phyloP scores from a whole-genome alignment of 2,888 invertebrate species.

The Thecocarcelia acutangulata region DNA sequence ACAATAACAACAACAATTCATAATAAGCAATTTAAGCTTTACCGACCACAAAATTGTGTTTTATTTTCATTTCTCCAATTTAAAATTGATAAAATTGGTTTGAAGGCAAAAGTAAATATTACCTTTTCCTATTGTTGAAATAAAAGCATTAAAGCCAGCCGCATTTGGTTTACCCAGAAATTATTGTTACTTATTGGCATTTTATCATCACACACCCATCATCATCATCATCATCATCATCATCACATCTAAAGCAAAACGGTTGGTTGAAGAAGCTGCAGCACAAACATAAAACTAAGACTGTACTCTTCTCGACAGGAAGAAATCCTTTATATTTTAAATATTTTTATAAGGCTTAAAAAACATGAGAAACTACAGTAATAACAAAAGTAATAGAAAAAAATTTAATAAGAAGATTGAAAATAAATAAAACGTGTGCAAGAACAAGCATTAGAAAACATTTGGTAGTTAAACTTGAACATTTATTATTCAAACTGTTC shows the following conservation, averaged over 20 bases:
- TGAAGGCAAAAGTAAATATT: slow-evolving; percentile 42
- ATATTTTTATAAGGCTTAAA: slow-evolving; percentile 30
- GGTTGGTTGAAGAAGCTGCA: background rate
- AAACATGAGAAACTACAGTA: slow-evolving; percentile 15
- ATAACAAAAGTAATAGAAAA: background rate
- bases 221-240: no score
- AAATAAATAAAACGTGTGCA: slow-evolving; percentile 32
- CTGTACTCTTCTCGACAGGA: background rate
- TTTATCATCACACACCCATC: slow-evolving; percentile 23
- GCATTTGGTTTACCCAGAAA: slow-evolving; percentile 63
- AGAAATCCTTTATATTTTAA: slow-evolving; percentile 30
- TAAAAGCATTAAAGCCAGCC: slow-evolving; percentile 10
- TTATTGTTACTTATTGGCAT: slow-evolving; percentile 60
- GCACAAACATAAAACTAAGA: slow-evolving; percentile 5
- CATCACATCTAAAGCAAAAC: slow-evolving; percentile 8
- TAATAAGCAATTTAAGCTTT: slow-evolving; percentile 54
- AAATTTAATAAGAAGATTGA: slow-evolving; percentile 26
- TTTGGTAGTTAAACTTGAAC: slow-evolving; percentile 34
- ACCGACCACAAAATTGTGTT: slow-evolving; percentile 29
- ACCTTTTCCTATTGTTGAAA: background rate
- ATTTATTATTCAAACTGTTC: slow-evolving; percentile 16
- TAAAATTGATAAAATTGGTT: slow-evolving; percentile 45
- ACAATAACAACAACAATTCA: slow-evolving; percentile 27
- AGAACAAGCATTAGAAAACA: slow-evolving; percentile 8
- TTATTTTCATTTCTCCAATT: slow-evolving; percentile 31